These are phyloP conservation scores for Clamator glandarius DNA, from an alignment of 2,797 vertebrate genomes.

Conservation along the genomic window DNA sequence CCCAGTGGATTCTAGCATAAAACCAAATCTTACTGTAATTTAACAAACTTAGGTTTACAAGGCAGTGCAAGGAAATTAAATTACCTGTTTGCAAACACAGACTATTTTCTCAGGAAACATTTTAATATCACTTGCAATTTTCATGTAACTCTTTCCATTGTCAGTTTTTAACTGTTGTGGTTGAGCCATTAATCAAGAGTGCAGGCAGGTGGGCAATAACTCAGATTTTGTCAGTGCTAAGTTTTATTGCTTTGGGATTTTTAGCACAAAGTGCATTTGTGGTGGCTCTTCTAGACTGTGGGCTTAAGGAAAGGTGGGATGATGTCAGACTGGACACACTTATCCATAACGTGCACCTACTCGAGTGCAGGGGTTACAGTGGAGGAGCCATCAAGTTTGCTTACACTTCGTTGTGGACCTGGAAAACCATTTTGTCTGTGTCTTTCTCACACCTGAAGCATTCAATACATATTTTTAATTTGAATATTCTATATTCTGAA, in stretches of 20 bases:
- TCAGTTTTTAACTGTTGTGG: background rate
- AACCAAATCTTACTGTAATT: conserved; percentile 60
- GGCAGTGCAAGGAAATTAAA: conserved; percentile 45
- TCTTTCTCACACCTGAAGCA: background rate
- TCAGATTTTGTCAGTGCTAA: background rate
- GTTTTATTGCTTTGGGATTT: background rate
- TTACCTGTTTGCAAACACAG: conserved; percentile 48
- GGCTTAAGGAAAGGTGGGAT: background rate
- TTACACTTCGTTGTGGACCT: background rate
- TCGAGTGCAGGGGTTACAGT: background rate
- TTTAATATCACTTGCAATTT: conserved; percentile 39
- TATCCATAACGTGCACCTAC: background rate
- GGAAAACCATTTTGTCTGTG: background rate
- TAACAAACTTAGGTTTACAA: conserved; percentile 40
- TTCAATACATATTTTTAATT: background rate
- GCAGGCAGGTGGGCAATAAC: background rate
- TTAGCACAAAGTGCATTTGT: background rate
- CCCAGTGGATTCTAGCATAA: conserved; percentile 30
- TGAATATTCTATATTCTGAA: background rate
- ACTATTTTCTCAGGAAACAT: background rate
- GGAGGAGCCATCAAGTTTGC: background rate
- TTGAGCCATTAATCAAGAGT: conserved; percentile 2
- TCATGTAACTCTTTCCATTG: background rate
- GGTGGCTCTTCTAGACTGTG: background rate
- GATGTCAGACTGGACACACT: background rate